These are phyloP conservation scores for Panurus biarmicus DNA, from an alignment of 2,113 vertebrate species.

Conservation along the genomic window DNA sequence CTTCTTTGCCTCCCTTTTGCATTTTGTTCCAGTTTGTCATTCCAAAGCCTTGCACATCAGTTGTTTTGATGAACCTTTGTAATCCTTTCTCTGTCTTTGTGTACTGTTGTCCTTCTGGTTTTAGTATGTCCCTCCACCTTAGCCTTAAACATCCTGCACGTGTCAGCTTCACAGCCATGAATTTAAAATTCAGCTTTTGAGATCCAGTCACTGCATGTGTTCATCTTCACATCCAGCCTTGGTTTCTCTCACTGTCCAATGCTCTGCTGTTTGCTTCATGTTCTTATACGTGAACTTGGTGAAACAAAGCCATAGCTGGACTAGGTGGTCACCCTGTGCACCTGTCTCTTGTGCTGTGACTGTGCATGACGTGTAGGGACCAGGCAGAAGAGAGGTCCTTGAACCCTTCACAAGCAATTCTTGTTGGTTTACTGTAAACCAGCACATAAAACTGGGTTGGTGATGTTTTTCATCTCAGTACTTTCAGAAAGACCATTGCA, in stretches of 20 bases:
- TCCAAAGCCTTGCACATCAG: background rate
- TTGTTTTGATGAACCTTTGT: background rate
- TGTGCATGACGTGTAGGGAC: background rate
- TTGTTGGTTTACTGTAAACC: background rate
- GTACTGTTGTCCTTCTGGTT: background rate
- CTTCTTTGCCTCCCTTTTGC: background rate
- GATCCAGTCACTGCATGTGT: accelerated
- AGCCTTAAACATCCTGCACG: background rate
- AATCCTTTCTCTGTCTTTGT: background rate
- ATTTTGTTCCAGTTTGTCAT: background rate
- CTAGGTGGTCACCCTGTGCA: accelerated
- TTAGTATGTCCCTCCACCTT: background rate
- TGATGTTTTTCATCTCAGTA: background rate
- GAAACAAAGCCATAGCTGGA: background rate
- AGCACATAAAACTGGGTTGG: background rate
- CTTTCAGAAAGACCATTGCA: background rate
- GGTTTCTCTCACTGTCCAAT: background rate
- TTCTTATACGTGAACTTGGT: background rate
- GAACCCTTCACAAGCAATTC: background rate
- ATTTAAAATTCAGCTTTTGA: background rate
- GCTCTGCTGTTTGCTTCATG: background rate
- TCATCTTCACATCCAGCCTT: background rate
- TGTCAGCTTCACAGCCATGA: background rate
- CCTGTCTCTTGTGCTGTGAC: background rate
- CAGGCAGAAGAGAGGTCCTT: background rate